Percentiles rank a stretch among this genome's conserved stretches.
Conservation (phyloP, 2,797 vertebrate genomes). For the Paratrypauchen microcephalus region DNA sequence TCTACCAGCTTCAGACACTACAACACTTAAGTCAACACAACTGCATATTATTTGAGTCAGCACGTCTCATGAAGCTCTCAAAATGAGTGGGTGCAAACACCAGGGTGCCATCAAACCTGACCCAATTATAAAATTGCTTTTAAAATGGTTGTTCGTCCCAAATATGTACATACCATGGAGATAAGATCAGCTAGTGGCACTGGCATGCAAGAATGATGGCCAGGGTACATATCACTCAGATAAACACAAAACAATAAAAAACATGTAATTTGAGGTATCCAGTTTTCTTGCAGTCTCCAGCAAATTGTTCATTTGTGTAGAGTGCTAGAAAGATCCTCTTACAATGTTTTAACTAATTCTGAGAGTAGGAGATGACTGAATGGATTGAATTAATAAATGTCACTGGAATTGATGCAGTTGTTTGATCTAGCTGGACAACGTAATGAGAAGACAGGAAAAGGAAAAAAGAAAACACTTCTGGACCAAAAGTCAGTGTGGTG, state of each 20-base stretch:
- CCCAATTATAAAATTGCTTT: slow-evolving; percentile 18
- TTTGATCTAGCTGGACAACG: background rate
- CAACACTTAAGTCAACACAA: slow-evolving; percentile 22
- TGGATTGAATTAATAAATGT: too few species aligned
- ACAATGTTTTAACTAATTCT: background rate
- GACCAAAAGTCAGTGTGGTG: background rate
- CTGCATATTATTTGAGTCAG: slow-evolving; percentile 32
- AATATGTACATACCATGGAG: background rate
- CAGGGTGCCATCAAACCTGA: slow-evolving; percentile 14
- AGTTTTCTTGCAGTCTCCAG: background rate
- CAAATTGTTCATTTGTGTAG: background rate
- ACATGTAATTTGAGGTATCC: background rate
- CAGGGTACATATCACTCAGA: background rate
- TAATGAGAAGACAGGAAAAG: slow-evolving; percentile 20
- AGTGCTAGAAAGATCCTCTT: background rate
- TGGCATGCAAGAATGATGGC: background rate
- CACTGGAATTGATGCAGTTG: too few species aligned
- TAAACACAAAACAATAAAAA: background rate
- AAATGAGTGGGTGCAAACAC: slow-evolving; percentile 38
- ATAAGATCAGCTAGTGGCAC: slow-evolving; percentile 8
- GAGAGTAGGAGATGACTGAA: background rate
- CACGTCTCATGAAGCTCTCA: slow-evolving; percentile 8
- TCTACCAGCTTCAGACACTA: slow-evolving; percentile 30
- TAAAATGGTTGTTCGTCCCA: slow-evolving; percentile 2
- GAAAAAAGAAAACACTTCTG: slow-evolving; percentile 5